A percentile compares a stretch with the other conserved stretches of the same genome.
Evolutionary conservation across 2,888 invertebrate species (phyloP).

Genomic region (Heliconius ismenius): DNA sequence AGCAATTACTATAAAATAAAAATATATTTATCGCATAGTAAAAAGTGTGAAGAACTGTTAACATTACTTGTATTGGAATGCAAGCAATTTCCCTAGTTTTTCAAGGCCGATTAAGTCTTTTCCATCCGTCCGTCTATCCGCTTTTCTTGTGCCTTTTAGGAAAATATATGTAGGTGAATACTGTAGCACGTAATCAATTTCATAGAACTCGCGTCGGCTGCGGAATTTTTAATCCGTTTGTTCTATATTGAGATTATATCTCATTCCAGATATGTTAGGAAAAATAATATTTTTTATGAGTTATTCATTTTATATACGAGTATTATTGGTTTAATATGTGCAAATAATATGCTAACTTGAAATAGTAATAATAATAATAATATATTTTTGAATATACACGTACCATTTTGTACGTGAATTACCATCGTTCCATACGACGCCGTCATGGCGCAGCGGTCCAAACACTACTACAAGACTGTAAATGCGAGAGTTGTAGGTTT

Average conservation of each 20-base stretch:
- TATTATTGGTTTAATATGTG: too few relatives aligned
- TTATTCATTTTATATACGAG: background rate
- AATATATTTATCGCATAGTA: background rate
- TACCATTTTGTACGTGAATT: too few relatives aligned
- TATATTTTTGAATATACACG: too few relatives aligned
- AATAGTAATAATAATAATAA: too few relatives aligned
- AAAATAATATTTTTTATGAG: background rate
- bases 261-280: background rate
- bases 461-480: too few relatives aligned
- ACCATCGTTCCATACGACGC: too few relatives aligned
- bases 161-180: background rate
- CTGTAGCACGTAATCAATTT: background rate
- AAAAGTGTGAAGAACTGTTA: slow-evolving; percentile 10
- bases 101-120: slow-evolving; percentile 33
- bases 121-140: slow-evolving; percentile 29
- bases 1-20: background rate
- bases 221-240: background rate
- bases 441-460: too few relatives aligned
- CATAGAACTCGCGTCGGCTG: background rate
- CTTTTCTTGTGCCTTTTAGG: slow-evolving; percentile 30
- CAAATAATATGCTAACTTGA: too few relatives aligned
- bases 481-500: too few relatives aligned
- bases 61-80: slow-evolving; percentile 9
- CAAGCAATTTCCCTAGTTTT: slow-evolving; percentile 39
- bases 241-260: background rate